A percentile compares a stretch with the other conserved stretches of the same genome.
Conservation (phyloP, 2,797 vertebrate species). For the Phyllotis vaccarum region DNA sequence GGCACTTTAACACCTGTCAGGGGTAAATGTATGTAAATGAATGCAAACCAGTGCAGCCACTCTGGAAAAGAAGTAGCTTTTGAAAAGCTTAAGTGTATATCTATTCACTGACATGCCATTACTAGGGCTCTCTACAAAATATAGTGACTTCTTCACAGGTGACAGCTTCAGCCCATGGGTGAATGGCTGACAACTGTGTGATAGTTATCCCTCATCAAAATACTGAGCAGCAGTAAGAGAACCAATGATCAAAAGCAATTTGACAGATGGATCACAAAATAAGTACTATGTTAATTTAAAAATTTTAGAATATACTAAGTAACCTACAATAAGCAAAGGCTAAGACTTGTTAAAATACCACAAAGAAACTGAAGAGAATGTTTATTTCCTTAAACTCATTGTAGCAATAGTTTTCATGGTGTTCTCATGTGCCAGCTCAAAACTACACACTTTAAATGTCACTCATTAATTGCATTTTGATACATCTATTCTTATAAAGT, state of each 20-base stretch:
- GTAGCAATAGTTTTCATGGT: not conserved
- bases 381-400: not conserved
- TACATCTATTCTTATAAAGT: not conserved
- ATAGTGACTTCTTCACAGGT: not conserved
- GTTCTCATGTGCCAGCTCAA: not conserved
- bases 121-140: not conserved
- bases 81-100: not conserved
- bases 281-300: conserved; percentile 7
- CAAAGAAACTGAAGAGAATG: not conserved
- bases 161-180: not conserved
- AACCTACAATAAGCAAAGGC: not conserved
- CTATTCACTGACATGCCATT: not conserved
- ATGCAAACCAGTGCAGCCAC: not conserved
- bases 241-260: not conserved
- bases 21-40: not conserved
- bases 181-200: not conserved
- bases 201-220: not conserved
- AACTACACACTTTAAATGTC: not conserved
- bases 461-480: not conserved
- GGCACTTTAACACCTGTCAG: not conserved
- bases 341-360: not conserved
- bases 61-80: conserved; percentile 18
- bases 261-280: not conserved
- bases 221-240: not conserved
- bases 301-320: conserved; percentile 9